Evolutionary conservation across 2,113 vertebrate genomes (phyloP).

Genomic region (Emydocephalus ijimae): DNA sequence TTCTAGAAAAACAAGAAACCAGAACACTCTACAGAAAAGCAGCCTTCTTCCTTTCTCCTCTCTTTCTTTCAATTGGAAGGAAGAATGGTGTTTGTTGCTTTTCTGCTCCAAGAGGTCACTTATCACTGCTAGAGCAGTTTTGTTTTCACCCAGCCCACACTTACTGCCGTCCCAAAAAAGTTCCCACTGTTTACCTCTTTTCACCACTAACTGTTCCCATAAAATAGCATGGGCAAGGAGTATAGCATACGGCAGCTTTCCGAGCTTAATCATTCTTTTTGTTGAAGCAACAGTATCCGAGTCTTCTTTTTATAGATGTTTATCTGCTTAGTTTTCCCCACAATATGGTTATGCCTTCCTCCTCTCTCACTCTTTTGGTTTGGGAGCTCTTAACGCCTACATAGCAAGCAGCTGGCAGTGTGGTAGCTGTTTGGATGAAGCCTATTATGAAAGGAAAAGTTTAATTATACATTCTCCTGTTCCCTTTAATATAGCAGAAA

Average conservation of each 20-base stretch:
- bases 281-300: background rate
- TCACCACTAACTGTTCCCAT: slow-evolving; percentile 11
- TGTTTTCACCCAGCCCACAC: background rate
- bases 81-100: rapidly evolving
- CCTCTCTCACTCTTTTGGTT: background rate
- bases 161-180: background rate
- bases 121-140: rapidly evolving
- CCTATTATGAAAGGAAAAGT: slow-evolving; percentile 3
- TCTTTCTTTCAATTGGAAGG: background rate
- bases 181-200: background rate
- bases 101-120: background rate
- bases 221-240: slow-evolving; percentile 20
- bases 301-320: background rate
- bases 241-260: background rate
- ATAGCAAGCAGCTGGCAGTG: slow-evolving; percentile 7
- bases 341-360: background rate
- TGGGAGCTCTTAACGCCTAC: background rate
- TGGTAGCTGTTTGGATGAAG: background rate
- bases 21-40: background rate
- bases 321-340: slow-evolving; percentile 14
- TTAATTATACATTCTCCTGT: background rate
- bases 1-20: background rate
- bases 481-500: background rate
- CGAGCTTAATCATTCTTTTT: background rate
- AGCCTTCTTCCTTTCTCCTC: slow-evolving; percentile 1